Evolutionary conservation across 2,113 vertebrate species (phyloP).

Genomic region (Pangasianodon hypophthalmus): DNA sequence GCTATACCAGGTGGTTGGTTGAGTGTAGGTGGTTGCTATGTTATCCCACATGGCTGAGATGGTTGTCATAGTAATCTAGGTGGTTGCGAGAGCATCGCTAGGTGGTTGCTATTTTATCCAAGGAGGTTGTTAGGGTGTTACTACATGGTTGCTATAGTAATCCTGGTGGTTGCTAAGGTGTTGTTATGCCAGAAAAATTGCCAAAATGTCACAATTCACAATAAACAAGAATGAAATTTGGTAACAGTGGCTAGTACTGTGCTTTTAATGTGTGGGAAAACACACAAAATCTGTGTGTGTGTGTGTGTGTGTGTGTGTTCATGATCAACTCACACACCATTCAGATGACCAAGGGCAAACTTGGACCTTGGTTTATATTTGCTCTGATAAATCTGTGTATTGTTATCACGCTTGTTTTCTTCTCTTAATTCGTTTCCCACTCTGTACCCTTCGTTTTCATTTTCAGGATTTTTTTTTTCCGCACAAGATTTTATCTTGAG

Average conservation of each 20-base stretch:
- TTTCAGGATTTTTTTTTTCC: not conserved
- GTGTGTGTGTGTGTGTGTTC: constrained; percentile 4
- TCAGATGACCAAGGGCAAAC: not conserved
- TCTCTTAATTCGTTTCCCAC: not conserved
- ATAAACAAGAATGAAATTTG: not conserved
- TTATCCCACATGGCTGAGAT: not conserved
- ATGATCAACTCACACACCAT: not conserved
- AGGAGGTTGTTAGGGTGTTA: not conserved
- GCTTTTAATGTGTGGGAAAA: not conserved
- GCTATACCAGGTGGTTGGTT: not conserved
- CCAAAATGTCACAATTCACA: not conserved
- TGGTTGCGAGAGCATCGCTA: not conserved
- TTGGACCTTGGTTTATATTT: not conserved
- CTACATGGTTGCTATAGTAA: not conserved
- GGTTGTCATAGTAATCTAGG: not conserved
- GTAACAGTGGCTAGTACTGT: not conserved
- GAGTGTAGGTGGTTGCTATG: too few species aligned
- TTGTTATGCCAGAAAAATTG: not conserved
- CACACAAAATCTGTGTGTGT: not conserved
- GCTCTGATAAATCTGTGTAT: not conserved
- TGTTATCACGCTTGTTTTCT: not conserved
- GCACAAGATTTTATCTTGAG: not conserved
- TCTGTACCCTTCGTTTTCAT: not conserved
- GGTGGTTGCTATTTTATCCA: not conserved
- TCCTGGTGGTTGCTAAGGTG: not conserved